phyloP scores from a whole-genome alignment of 2,888 invertebrate species.

The Diabrotica balteata region DNA sequence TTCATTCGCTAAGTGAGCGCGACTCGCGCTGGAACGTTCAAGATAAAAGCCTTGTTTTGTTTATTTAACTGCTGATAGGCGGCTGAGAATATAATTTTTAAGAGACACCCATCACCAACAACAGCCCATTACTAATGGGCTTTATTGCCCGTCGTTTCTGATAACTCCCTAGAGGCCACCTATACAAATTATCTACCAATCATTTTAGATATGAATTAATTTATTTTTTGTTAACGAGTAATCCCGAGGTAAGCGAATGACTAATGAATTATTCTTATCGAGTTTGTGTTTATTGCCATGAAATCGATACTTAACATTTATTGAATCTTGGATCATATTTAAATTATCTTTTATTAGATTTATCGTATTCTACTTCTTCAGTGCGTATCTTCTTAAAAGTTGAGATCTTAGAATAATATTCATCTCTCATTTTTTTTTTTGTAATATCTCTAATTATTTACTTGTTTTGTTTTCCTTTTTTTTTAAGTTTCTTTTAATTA shows the following conservation, averaged over 20 bases:
- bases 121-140: conserved; percentile 44
- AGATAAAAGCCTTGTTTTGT: conserved; percentile 57
- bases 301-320: conserved; percentile 16
- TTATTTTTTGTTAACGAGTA: conserved; percentile 31
- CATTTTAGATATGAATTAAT: conserved; percentile 42
- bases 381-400: not conserved
- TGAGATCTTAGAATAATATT: too few relatives aligned
- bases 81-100: conserved; percentile 49
- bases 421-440: too few relatives aligned
- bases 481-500: too few relatives aligned
- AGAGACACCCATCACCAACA: conserved; percentile 43
- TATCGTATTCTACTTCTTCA: not conserved
- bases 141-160: conserved; percentile 39
- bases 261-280: conserved; percentile 18
- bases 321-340: not conserved
- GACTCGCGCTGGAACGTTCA: conserved; percentile 55
- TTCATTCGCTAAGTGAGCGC: conserved; percentile 56
- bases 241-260: conserved; percentile 16
- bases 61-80: conserved; percentile 52
- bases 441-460: too few relatives aligned
- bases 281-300: conserved; percentile 13
- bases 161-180: conserved; percentile 37
- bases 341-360: too few relatives aligned
- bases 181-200: conserved; percentile 42
- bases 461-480: too few relatives aligned